A percentile compares a stretch with the other conserved stretches of the same genome.
These are phyloP conservation scores for sheep (Ovis aries) DNA, from an alignment of 2,113 vertebrate genomes.

Conservation along the genomic window DNA sequence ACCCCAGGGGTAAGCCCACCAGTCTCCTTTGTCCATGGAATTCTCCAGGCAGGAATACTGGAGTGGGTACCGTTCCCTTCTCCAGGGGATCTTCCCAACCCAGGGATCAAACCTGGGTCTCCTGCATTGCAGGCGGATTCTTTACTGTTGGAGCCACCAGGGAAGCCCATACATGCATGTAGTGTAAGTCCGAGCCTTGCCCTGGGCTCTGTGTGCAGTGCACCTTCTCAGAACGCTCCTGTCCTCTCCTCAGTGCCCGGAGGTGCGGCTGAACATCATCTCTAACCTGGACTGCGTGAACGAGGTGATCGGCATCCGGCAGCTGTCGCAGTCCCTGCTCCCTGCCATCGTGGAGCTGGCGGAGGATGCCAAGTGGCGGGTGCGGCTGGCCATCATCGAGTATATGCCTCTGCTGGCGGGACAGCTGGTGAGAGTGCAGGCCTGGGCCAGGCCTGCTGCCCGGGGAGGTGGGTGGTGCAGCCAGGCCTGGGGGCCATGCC, in stretches of 20 bases:
- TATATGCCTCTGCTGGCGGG: constrained; percentile 85
- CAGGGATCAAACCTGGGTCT: not conserved
- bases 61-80: not conserved
- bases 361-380: constrained; percentile 83
- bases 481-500: fast-evolving
- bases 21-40: not conserved
- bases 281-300: constrained; percentile 84
- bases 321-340: constrained; percentile 82
- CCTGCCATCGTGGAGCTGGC: constrained; percentile 85
- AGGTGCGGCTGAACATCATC: constrained; percentile 82
- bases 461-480: not conserved
- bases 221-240: not conserved
- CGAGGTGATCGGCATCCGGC: constrained; percentile 83
- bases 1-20: not conserved
- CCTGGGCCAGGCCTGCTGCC: not conserved
- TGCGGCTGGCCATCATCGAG: constrained; percentile 83
- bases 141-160: not conserved
- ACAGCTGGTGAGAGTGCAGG: constrained; percentile 73
- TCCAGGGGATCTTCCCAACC: not conserved
- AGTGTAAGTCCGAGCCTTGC: not conserved
- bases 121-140: not conserved
- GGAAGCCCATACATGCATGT: not conserved
- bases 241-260: constrained; percentile 71
- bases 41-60: not conserved
- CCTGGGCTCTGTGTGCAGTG: fast-evolving